Evolutionary conservation across 1,140 invertebrate genomes (phyloP).

Genomic region (Drosophila persimilis): DNA sequence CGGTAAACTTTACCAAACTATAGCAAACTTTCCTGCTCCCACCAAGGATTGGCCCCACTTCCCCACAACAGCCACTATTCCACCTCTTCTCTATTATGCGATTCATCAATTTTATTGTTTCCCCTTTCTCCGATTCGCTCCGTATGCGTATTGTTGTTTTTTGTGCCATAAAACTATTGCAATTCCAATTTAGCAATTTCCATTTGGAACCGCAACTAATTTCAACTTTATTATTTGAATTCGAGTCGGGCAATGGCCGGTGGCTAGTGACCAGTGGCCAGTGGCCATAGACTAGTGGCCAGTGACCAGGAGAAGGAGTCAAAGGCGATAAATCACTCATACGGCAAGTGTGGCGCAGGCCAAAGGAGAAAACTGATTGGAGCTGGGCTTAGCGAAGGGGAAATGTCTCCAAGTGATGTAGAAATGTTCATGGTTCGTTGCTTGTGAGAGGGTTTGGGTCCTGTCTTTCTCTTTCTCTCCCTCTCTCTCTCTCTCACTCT

Average conservation of each 20-base stretch:
- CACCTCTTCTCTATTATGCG: conserved; percentile 22
- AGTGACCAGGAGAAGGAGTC: conserved; percentile 24
- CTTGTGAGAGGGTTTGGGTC: conserved; percentile 23
- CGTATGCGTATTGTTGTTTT: conserved; percentile 8
- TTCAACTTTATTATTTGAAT: conserved; percentile 77
- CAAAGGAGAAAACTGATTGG: conserved; percentile 12
- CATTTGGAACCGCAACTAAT: conserved; percentile 73
- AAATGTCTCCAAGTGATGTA: conserved; percentile 41
- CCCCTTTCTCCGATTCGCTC: conserved; percentile 1
- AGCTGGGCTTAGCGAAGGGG: conserved; percentile 7
- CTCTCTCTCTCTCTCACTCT: too few relatives aligned
- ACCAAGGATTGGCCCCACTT: too few relatives aligned
- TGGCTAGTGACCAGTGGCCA: conserved; percentile 17
- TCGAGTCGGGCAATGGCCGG: conserved; percentile 28
- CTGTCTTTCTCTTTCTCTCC: conserved; percentile 6
- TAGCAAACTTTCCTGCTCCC: background rate
- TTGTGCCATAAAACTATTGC: conserved; percentile 52
- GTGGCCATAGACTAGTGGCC: background rate
- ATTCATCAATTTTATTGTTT: conserved; percentile 71
- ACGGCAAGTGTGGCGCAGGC: conserved; percentile 59
- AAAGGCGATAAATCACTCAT: conserved; percentile 72
- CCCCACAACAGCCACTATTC: conserved; percentile 2
- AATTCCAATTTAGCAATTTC: conserved; percentile 61
- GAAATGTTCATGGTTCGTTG: conserved; percentile 54
- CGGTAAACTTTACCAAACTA: conserved; percentile 16